A percentile compares a stretch with the other conserved stretches of the same genome.
Conservation (phyloP, 2,113 vertebrate species). For the Donacobius atricapilla region DNA sequence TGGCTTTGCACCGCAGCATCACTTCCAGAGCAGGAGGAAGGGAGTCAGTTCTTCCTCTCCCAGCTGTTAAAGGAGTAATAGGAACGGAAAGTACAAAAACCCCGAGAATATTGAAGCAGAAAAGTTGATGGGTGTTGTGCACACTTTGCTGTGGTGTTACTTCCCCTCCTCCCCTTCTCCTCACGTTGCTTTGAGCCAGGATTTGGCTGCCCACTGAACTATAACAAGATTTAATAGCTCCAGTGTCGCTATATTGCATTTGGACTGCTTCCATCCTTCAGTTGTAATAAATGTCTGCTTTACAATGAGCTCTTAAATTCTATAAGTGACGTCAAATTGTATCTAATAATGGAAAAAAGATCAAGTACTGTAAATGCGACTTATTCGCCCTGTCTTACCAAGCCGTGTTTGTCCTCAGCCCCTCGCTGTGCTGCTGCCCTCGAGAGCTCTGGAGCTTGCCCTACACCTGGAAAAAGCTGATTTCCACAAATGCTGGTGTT, state of each 20-base stretch:
- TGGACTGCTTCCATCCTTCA: constrained; percentile 56
- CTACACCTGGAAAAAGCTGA: neutral
- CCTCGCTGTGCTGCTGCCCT: neutral
- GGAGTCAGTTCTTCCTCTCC: neutral
- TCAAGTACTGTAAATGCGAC: constrained; percentile 29
- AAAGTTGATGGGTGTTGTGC: neutral
- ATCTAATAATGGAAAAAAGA: constrained; percentile 67
- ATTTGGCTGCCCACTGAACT: constrained; percentile 27
- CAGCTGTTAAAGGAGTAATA: neutral
- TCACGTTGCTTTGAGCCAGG: neutral
- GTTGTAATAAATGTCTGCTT: constrained; percentile 45
- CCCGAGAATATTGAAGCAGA: neutral
- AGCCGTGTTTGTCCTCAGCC: neutral
- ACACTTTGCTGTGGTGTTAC: neutral
- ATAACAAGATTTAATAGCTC: constrained; percentile 58
- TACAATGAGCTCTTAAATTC: constrained; percentile 53
- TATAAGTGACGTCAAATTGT: constrained; percentile 67
- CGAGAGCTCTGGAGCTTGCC: neutral
- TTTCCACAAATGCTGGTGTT: accelerated
- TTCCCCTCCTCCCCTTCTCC: neutral
- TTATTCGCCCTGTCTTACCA: neutral
- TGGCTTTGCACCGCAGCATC: neutral
- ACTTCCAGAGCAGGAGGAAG: neutral
- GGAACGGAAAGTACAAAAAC: neutral
- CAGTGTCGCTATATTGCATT: constrained; percentile 5